Percentiles rank a stretch among this genome's conserved stretches.
phyloP scores from a whole-genome alignment of 1,140 invertebrate genomes.

The Drosophila pruinosa region DNA sequence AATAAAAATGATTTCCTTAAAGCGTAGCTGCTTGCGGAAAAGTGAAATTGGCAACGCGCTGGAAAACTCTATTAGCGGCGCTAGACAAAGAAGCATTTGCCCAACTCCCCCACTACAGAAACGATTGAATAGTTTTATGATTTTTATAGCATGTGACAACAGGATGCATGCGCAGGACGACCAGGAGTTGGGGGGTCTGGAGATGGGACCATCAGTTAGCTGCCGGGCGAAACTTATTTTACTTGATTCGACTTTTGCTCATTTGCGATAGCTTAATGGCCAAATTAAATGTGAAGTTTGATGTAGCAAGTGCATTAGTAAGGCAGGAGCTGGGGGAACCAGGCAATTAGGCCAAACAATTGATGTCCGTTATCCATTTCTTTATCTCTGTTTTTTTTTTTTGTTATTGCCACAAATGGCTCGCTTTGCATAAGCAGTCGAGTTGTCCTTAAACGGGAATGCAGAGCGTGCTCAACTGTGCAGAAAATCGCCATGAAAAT shows the following conservation, averaged over 20 bases:
- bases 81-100: conserved; percentile 58
- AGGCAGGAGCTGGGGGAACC: not conserved
- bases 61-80: conserved; percentile 68
- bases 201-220: conserved; percentile 39
- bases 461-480: conserved; percentile 1
- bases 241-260: conserved; percentile 31
- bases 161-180: conserved; percentile 29
- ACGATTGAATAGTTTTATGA: conserved; percentile 73
- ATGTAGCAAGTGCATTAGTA: conserved; percentile 15
- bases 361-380: conserved; percentile 6
- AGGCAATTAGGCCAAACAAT: conserved; percentile 45
- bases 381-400: not conserved
- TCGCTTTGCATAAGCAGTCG: conserved; percentile 20
- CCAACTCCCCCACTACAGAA: not conserved
- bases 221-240: not conserved
- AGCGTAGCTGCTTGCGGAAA: conserved; percentile 43
- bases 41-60: conserved; percentile 69
- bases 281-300: conserved; percentile 61
- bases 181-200: not conserved
- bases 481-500: conserved; percentile 37
- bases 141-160: conserved; percentile 75
- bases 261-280: conserved; percentile 70
- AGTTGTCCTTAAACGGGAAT: not conserved
- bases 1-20: conserved; percentile 79
- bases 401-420: conserved; percentile 21